phyloP scores from a whole-genome alignment of 2,113 vertebrate species.

The Zingel zingel region DNA sequence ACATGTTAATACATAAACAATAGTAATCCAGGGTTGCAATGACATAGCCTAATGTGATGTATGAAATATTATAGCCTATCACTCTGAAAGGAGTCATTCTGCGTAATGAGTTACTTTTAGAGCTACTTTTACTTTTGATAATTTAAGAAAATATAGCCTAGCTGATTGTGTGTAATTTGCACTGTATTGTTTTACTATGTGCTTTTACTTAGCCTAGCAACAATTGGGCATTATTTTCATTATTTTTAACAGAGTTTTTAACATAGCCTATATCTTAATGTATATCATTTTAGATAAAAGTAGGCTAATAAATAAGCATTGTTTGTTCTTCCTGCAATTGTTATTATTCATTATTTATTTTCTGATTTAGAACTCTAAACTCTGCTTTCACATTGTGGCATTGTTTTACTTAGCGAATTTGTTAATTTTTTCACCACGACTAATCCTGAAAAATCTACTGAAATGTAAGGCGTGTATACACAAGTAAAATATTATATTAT shows the following conservation, averaged over 20 bases:
- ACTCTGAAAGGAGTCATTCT: background rate
- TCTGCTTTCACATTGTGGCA: background rate
- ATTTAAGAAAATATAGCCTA: background rate
- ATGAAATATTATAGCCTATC: background rate
- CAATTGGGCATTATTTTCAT: background rate
- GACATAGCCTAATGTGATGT: background rate
- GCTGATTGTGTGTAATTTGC: background rate
- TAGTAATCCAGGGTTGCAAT: background rate
- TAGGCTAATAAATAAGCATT: too few relatives aligned
- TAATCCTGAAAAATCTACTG: background rate
- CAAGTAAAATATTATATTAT: background rate
- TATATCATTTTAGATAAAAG: too few relatives aligned
- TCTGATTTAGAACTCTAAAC: background rate
- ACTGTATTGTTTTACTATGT: background rate
- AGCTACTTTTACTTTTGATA: background rate
- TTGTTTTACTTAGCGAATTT: background rate
- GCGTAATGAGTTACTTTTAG: background rate
- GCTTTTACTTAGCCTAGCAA: background rate
- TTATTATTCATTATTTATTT: background rate
- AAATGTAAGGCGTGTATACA: background rate
- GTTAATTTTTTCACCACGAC: background rate
- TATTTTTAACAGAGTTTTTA: background rate
- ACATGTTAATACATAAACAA: too few relatives aligned
- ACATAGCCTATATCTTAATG: too few relatives aligned
- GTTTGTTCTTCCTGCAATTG: too few relatives aligned